These are phyloP conservation scores for Drosophila aldrichi DNA, from an alignment of 2,888 invertebrate species.

Conservation along the genomic window DNA sequence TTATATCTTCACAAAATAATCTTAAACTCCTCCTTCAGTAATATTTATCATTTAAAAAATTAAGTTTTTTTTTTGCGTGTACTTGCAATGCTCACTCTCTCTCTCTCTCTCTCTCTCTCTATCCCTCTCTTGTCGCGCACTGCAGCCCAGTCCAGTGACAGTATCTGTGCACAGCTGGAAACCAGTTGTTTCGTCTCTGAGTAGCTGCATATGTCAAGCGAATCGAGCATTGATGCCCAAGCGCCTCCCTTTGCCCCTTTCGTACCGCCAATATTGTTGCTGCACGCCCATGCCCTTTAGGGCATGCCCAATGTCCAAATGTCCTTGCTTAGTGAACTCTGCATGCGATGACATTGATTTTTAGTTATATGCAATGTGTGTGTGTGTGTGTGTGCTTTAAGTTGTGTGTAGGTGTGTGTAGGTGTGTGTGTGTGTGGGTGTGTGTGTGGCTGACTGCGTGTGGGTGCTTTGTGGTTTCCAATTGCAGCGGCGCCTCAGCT, in stretches of 20 bases:
- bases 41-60: too few species aligned
- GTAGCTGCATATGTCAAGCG: constrained; percentile 63
- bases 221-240: constrained; percentile 59
- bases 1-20: too few species aligned
- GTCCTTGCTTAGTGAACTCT: constrained; percentile 68
- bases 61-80: constrained; percentile 1
- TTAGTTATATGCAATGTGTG: constrained; percentile 28
- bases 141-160: constrained; percentile 14
- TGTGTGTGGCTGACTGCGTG: constrained; percentile 18
- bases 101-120: neutral
- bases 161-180: constrained; percentile 68
- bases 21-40: too few species aligned
- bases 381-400: neutral
- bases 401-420: neutral
- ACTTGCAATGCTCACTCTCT: neutral
- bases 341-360: constrained; percentile 77
- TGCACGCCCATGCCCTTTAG: constrained; percentile 4
- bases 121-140: neutral
- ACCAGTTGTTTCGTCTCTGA: constrained; percentile 58
- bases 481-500: constrained; percentile 53
- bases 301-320: constrained; percentile 38
- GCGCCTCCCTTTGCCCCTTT: neutral
- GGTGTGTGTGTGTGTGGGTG: constrained; percentile 3
- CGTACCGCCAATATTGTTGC: neutral
- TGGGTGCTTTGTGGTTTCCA: constrained; percentile 40